phyloP scores from a whole-genome alignment of 2,888 invertebrate species.

The Chelonus formosanus region DNA sequence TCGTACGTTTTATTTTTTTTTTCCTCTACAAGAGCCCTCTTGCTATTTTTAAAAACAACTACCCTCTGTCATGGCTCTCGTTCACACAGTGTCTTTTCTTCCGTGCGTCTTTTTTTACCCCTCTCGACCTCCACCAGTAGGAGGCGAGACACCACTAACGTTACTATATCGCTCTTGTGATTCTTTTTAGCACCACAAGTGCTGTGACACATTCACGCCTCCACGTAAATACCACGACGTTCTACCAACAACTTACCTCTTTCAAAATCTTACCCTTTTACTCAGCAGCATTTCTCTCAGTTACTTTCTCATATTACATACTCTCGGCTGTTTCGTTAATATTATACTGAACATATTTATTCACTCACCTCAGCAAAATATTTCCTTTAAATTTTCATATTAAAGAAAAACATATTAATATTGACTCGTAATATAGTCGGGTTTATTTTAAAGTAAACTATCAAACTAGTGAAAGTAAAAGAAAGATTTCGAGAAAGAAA shows the following conservation, averaged over 20 bases:
- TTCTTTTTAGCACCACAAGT: slow-evolving; percentile 19
- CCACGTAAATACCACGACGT: slow-evolving; percentile 26
- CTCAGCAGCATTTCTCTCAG: neutral
- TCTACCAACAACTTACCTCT: slow-evolving; percentile 2
- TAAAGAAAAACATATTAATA: too few relatives aligned
- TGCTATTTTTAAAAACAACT: slow-evolving; percentile 27
- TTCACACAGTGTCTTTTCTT: slow-evolving; percentile 27
- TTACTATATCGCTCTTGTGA: neutral
- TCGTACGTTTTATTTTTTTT: slow-evolving; percentile 13
- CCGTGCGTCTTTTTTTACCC: slow-evolving; percentile 30
- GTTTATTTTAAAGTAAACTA: too few relatives aligned
- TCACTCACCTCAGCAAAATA: neutral
- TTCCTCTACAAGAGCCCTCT: slow-evolving; percentile 26
- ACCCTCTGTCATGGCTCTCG: slow-evolving; percentile 18
- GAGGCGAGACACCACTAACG: neutral
- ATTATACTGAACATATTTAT: neutral
- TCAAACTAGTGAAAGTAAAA: too few relatives aligned
- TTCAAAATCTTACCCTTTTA: slow-evolving; percentile 6
- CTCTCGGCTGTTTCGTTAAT: too few relatives aligned
- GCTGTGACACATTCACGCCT: slow-evolving; percentile 11
- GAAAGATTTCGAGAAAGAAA: too few relatives aligned
- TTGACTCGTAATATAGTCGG: too few relatives aligned
- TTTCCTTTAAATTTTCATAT: too few relatives aligned
- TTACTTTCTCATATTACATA: slow-evolving; percentile 3
- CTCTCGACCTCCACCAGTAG: slow-evolving; percentile 1